Percentiles rank a stretch among this genome's conserved stretches.
Conservation (phyloP, 2,888 invertebrate species). For the Microplitis deprimator region DNA sequence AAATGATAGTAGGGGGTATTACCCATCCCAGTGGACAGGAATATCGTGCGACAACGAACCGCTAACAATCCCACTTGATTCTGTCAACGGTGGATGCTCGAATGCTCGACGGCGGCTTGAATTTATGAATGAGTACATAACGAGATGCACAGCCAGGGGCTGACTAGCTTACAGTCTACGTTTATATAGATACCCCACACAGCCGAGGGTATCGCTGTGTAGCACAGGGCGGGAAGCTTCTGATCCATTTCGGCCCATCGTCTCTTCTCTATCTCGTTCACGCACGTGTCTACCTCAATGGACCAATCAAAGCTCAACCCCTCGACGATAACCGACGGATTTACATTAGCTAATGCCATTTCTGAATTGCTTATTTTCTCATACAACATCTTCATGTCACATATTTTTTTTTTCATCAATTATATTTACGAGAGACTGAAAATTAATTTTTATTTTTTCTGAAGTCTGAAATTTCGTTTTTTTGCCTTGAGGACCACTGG, state of each 20-base stretch:
- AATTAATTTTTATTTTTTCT: too few species aligned
- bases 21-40: conserved; percentile 6
- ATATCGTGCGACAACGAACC: conserved; percentile 42
- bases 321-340: conserved; percentile 13
- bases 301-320: conserved; percentile 71
- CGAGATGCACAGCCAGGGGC: conserved; percentile 69
- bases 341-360: conserved; percentile 56
- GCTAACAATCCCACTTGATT: conserved; percentile 71
- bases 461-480: too few species aligned
- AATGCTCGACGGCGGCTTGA: conserved; percentile 40
- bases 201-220: background rate
- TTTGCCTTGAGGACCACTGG: too few species aligned
- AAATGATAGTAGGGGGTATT: background rate
- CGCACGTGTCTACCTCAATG: conserved; percentile 69
- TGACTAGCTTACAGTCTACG: conserved; percentile 44
- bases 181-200: background rate
- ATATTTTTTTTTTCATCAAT: too few species aligned
- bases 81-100: conserved; percentile 46
- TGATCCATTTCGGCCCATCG: conserved; percentile 44
- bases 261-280: conserved; percentile 54
- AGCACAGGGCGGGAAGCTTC: conserved; percentile 9
- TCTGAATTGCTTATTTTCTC: conserved; percentile 16
- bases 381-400: too few species aligned
- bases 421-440: too few species aligned
- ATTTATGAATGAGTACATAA: conserved; percentile 70